Conservation (phyloP, 1,140 invertebrate genomes). For the Oscheius sp. region DNA sequence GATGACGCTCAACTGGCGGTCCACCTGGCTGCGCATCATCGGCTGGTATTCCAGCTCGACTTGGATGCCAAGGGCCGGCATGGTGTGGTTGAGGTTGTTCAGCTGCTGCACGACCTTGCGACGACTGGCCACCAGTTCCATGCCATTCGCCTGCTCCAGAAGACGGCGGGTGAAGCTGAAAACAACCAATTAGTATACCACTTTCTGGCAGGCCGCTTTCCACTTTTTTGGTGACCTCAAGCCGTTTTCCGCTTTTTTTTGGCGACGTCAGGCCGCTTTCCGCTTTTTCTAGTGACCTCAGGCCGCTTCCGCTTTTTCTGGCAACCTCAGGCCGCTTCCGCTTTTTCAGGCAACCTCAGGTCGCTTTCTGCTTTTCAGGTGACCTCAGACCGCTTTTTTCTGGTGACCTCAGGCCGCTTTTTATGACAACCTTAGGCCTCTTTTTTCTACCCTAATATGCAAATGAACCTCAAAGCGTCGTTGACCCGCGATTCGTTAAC, state of each 20-base stretch:
- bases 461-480: slow-evolving; percentile 36
- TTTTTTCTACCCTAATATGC: neutral
- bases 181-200: neutral
- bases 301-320: too few species aligned
- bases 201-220: neutral
- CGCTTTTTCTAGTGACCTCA: too few species aligned
- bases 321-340: too few species aligned
- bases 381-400: too few species aligned
- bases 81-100: slow-evolving; percentile 33
- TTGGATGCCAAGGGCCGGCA: slow-evolving; percentile 30
- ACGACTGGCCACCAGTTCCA: slow-evolving; percentile 36
- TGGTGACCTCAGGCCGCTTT: too few species aligned
- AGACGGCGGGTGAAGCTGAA: slow-evolving; percentile 41
- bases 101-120: slow-evolving; percentile 41
- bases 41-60: slow-evolving; percentile 35
- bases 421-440: too few species aligned
- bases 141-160: slow-evolving; percentile 29
- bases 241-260: too few species aligned
- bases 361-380: too few species aligned
- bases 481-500: slow-evolving; percentile 29
- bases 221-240: too few species aligned
- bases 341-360: too few species aligned
- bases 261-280: too few species aligned
- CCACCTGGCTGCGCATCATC: slow-evolving; percentile 18
- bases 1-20: slow-evolving; percentile 15